Conservation (phyloP, 2,113 vertebrate genomes). For the Equus quagga region DNA sequence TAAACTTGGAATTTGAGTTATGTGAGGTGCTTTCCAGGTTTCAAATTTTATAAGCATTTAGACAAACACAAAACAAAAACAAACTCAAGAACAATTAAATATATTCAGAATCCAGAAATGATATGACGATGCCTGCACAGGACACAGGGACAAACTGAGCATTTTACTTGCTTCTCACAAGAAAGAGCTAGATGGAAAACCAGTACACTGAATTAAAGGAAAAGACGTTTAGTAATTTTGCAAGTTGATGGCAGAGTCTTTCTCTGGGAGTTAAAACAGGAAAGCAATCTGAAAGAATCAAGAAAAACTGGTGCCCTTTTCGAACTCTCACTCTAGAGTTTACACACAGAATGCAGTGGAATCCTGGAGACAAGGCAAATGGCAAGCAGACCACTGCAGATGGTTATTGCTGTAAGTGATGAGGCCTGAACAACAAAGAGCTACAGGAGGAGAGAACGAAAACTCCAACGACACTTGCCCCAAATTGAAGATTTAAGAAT, state of each 20-base stretch:
- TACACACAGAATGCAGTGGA: not conserved
- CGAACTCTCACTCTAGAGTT: not conserved
- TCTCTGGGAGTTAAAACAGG: not conserved
- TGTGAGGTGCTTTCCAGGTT: not conserved
- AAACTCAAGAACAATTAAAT: not conserved
- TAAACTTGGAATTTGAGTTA: not conserved
- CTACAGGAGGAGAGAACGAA: not conserved
- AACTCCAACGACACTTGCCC: not conserved
- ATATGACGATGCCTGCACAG: not conserved
- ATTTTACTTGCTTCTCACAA: not conserved
- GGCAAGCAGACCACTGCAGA: not conserved
- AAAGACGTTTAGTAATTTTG: not conserved
- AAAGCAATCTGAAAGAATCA: not conserved
- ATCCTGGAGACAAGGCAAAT: fast-evolving
- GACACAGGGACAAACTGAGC: not conserved
- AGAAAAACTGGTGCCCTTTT: not conserved
- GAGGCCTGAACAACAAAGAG: not conserved
- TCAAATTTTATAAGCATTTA: not conserved
- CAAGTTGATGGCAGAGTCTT: not conserved
- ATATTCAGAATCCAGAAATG: not conserved
- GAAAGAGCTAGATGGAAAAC: not conserved
- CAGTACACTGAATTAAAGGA: not conserved
- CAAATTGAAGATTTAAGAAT: not conserved
- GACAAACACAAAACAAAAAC: not conserved
- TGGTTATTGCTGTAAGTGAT: fast-evolving